A percentile compares a stretch with the other conserved stretches of the same genome.
Conservation (phyloP, 2,797 vertebrate species). For the Malurus splendens region DNA sequence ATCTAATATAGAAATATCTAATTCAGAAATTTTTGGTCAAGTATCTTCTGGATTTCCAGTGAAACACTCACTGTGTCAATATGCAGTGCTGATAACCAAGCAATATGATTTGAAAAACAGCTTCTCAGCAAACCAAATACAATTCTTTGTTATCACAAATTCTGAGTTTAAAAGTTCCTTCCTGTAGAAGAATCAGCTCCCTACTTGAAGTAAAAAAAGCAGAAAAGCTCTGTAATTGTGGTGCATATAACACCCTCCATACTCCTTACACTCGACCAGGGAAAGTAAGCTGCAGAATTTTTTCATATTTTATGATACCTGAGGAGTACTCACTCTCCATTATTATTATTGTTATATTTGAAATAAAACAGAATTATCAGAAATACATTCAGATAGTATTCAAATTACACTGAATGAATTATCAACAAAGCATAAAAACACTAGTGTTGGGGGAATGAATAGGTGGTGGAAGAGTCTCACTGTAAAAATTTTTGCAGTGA, state of each 20-base stretch:
- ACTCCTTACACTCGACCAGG: fast-evolving
- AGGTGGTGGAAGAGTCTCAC: background rate
- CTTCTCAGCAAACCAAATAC: background rate
- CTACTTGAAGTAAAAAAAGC: background rate
- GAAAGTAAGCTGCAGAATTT: background rate
- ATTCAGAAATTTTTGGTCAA: background rate
- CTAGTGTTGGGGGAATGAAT: fast-evolving
- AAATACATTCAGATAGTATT: background rate
- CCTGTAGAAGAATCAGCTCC: background rate
- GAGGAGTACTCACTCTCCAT: background rate
- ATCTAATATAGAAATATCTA: background rate
- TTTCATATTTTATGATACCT: background rate
- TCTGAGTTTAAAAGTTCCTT: background rate
- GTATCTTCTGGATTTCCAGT: background rate
- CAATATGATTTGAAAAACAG: background rate
- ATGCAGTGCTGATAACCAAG: background rate
- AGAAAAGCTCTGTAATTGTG: background rate
- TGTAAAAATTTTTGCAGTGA: background rate
- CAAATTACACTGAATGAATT: background rate
- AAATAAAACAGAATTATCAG: background rate
- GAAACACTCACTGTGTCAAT: background rate
- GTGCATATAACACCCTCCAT: background rate
- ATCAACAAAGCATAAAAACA: background rate
- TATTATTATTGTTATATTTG: background rate
- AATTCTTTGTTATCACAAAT: background rate